Evolutionary conservation across 2,113 vertebrate species (phyloP).

Genomic region (Poeciliopsis prolifica): DNA sequence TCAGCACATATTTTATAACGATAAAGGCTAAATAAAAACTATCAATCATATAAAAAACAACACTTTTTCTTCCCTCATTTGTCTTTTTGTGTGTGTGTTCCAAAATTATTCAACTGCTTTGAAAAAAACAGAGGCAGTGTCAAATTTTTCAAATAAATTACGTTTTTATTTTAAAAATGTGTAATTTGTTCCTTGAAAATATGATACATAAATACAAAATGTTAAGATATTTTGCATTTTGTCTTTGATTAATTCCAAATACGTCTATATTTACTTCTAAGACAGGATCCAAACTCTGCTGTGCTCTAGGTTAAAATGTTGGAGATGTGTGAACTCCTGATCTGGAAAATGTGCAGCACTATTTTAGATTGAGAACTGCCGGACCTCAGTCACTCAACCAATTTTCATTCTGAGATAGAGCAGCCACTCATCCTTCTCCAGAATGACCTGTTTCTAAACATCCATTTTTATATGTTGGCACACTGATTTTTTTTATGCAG

Average conservation of each 20-base stretch:
- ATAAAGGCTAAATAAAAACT: not conserved
- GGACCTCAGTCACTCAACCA: not conserved
- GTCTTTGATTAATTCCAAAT: not conserved
- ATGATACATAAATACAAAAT: not conserved
- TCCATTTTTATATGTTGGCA: not conserved
- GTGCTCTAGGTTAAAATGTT: not conserved
- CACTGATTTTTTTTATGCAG: not conserved
- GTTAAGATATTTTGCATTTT: not conserved
- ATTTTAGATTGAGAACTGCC: not conserved
- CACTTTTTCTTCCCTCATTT: not conserved
- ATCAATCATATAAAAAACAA: not conserved
- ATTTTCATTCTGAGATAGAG: not conserved
- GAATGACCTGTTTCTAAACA: not conserved
- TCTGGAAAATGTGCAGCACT: not conserved
- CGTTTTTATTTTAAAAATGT: not conserved
- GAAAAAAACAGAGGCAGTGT: not conserved
- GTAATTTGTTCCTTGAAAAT: not conserved
- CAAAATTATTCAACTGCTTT: not conserved
- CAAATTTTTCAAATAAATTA: not conserved
- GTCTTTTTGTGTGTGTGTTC: too few relatives aligned
- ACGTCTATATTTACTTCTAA: too few relatives aligned
- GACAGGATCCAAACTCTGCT: not conserved
- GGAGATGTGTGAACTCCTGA: not conserved
- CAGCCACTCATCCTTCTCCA: not conserved
- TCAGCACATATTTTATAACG: not conserved